Base-by-base conservation (phyloP, 2,113 vertebrate genomes). In the Neomonachus schauinslandi region DNA sequence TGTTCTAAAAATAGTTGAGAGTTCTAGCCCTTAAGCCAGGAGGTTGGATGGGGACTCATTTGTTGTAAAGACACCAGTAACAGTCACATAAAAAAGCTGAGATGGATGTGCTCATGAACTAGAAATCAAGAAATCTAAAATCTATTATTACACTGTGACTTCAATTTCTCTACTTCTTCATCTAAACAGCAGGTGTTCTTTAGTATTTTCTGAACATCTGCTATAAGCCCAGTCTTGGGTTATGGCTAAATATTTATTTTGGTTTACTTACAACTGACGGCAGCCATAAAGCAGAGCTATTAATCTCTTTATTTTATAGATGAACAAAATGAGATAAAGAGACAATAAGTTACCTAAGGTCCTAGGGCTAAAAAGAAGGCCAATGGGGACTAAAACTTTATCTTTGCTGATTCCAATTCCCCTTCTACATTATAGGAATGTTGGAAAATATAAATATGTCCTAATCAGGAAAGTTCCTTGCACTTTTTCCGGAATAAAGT, bases 401-500 rank as follows among this genome's bases (percentile, higher is more conserved):
- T 53, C 9, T 51, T 33, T 83, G 6, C 22, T 51, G 42, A 88
- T 90, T 96, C 51, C 24, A 39, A 2, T 42, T 85, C 46, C 86
- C 22, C 24, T 61, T 94, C 21, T 46, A 51, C 13, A 42, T 86
- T 81, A 57, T 7, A 72, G 4, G 19, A 83, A 67, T 93, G 26
- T 49, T 80, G 76, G 61, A 63, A 96, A 93, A 89, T 55, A 79
- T 83, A 85, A 86, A 82, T 91, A 21, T 18, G 61, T n/a, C 18
- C 69, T 89, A 42, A 83, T 74, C 91, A 80, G 74, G 26, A 36
- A 93, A 79, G n/a, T 3, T 0, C 26, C 49, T 80, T 57, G 31
- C 67, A 59, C 26, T 71, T 8, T 79, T 96, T 90, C 86, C 83
- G 79, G 72, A 94, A 79, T 85, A 86, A 97, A 96, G 49, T 92